Percentiles rank a stretch among this genome's conserved stretches.
Evolutionary conservation across 1,140 invertebrate species (phyloP).

Genomic region (Drosophila nikananu): DNA sequence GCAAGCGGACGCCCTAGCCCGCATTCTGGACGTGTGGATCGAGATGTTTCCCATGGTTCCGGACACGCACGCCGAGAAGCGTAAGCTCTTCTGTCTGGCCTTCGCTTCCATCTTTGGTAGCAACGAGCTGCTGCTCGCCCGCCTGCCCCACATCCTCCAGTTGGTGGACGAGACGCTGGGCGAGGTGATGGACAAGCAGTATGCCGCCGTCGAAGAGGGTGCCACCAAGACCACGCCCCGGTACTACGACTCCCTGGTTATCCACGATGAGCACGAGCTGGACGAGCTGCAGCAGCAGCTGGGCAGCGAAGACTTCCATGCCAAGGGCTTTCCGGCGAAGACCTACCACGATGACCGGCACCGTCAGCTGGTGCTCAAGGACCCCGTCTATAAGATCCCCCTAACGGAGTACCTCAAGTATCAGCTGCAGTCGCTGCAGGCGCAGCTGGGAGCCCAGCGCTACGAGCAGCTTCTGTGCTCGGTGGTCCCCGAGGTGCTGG

Average conservation of each 20-base stretch:
- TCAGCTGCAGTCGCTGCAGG: slow-evolving; percentile 87
- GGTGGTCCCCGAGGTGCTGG: slow-evolving; percentile 89
- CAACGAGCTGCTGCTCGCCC: slow-evolving; percentile 89
- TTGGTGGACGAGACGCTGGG: slow-evolving; percentile 94
- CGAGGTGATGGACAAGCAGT: slow-evolving; percentile 92
- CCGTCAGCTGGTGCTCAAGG: slow-evolving; percentile 87
- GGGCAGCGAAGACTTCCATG: slow-evolving; percentile 68
- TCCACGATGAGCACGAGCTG: slow-evolving; percentile 77
- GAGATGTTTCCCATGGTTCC: slow-evolving; percentile 91
- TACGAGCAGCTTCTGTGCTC: slow-evolving; percentile 90
- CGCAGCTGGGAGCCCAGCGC: slow-evolving; percentile 88
- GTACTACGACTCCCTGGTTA: slow-evolving; percentile 79
- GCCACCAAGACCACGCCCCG: slow-evolving; percentile 55
- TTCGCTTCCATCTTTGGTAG: slow-evolving; percentile 92
- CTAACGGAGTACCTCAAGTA: slow-evolving; percentile 89
- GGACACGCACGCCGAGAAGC: slow-evolving; percentile 91
- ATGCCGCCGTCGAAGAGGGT: slow-evolving; percentile 43
- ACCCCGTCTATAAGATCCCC: slow-evolving; percentile 90
- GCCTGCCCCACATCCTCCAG: slow-evolving; percentile 91
- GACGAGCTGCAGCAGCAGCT: slow-evolving; percentile 66
- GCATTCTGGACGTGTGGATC: slow-evolving; percentile 92
- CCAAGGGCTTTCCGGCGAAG: slow-evolving; percentile 79
- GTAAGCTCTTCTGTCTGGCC: slow-evolving; percentile 93
- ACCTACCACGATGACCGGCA: slow-evolving; percentile 86
- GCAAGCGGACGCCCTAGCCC: slow-evolving; percentile 88